phyloP scores from a whole-genome alignment of 1,140 invertebrate species.

The Drosophila kurseongensis region DNA sequence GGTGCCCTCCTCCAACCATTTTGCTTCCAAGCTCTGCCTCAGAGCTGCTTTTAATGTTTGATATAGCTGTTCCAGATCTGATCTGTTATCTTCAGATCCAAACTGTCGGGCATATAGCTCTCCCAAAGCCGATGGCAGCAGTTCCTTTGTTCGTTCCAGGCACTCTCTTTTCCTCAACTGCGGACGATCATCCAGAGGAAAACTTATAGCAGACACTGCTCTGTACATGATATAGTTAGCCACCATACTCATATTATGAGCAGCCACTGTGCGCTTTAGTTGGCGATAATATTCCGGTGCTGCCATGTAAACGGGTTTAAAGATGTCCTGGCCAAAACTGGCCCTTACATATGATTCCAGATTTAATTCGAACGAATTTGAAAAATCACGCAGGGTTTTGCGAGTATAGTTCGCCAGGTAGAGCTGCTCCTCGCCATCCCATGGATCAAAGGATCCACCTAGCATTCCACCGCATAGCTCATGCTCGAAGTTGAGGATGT shows the following conservation, averaged over 20 bases:
- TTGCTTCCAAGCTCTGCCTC: conserved; percentile 49
- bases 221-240: conserved; percentile 81
- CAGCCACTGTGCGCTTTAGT: conserved; percentile 54
- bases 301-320: conserved; percentile 73
- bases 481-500: conserved; percentile 70
- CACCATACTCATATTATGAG: conserved; percentile 56
- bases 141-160: conserved; percentile 39
- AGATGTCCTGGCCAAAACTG: conserved; percentile 45
- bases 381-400: conserved; percentile 52
- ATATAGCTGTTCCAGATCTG: conserved; percentile 36
- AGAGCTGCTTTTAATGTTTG: conserved; percentile 51
- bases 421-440: conserved; percentile 49
- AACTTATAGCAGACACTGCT: conserved; percentile 54
- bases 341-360: conserved; percentile 51
- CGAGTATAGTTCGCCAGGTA: conserved; percentile 59
- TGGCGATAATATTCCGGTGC: conserved; percentile 64
- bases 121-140: conserved; percentile 61
- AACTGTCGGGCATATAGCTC: conserved; percentile 66
- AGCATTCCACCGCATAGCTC: conserved; percentile 67
- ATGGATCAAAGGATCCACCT: conserved; percentile 14
- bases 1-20: conserved; percentile 69
- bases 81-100: conserved; percentile 25
- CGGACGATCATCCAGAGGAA: conserved; percentile 58
- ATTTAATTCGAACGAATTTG: conserved; percentile 42
- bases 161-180: conserved; percentile 41